Base-by-base conservation (phyloP, 2,797 vertebrate species). In the Todus mexicanus region DNA sequence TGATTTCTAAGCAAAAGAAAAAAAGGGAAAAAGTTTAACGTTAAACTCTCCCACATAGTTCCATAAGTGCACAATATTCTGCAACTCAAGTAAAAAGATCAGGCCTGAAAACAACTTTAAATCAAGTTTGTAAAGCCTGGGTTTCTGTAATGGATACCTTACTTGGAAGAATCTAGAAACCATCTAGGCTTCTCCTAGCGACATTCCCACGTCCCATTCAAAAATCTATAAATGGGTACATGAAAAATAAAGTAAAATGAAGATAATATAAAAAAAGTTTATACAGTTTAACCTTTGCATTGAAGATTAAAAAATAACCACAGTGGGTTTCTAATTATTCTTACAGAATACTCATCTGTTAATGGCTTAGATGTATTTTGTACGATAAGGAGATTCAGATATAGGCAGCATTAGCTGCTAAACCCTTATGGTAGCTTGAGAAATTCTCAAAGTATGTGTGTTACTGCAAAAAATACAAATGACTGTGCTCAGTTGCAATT, bases 1-100 rank as follows among this genome's bases (percentile, higher is more conserved):
- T 98, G 96, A 99, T 99, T 97, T 99, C 99, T 99, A 97, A 69
- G 90, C 60, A 88, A 84, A 96, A 31, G 20, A 96, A 85, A 89
- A 7, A 95, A 82, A 33, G 51, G 18, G 31, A 54, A n/a, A 54
- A 53, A 53, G 51, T 25, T 42, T 51, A 38, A 76, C 3, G 38
- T 87, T 92, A 96, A 91, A 84, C 18, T 64, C 59, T 54, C 31
- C 14, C 40, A 89, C 7, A 38, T 4, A 68, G 40, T 61, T 89
- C 42, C 53, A 10, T 48, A 73, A 79, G 3, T 19, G 23, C 15
- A 84, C 29, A 56, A 37, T 59, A 87, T 50, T 84, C 37, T 48
- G 27, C 33, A 65, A 74, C 59, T 68, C 64, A 65, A 76, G 73
- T 17, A 84, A 65, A 87, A 92, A 76, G 48, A 26, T 33, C 29